phyloP scores from a whole-genome alignment of 2,888 invertebrate species.

The Pegoplata infirma region DNA sequence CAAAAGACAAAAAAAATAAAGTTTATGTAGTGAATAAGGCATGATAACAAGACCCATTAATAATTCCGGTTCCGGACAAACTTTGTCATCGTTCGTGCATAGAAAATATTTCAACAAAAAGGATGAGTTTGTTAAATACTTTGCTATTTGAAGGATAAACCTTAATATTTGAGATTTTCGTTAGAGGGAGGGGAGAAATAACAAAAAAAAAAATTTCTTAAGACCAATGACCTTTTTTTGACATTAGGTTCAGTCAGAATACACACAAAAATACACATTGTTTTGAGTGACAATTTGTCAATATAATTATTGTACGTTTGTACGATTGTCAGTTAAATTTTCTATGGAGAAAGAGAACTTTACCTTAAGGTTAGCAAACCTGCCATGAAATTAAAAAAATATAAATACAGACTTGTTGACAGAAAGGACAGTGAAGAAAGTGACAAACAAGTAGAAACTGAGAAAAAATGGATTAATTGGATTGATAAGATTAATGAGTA shows the following conservation, averaged over 20 bases:
- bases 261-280: constrained; percentile 23
- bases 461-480: constrained; percentile 71
- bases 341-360: background rate
- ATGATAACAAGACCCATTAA: constrained; percentile 77
- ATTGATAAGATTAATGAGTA: constrained; percentile 75
- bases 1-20: constrained; percentile 63
- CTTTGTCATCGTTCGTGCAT: constrained; percentile 42
- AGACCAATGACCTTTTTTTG: constrained; percentile 51
- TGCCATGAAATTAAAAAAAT: constrained; percentile 21
- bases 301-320: constrained; percentile 70
- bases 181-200: background rate
- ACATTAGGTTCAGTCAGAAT: constrained; percentile 61
- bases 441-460: constrained; percentile 12
- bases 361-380: background rate
- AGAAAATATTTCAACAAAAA: constrained; percentile 5
- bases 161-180: constrained; percentile 3
- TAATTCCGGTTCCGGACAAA: constrained; percentile 69
- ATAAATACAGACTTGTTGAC: constrained; percentile 51
- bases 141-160: constrained; percentile 34
- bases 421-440: constrained; percentile 16
- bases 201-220: too few relatives aligned
- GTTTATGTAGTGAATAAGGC: constrained; percentile 77
- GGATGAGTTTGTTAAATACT: constrained; percentile 50
- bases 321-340: constrained; percentile 41
- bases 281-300: constrained; percentile 72